These are phyloP conservation scores for Volucella zonaria DNA, from an alignment of 2,888 invertebrate genomes.

Conservation along the genomic window DNA sequence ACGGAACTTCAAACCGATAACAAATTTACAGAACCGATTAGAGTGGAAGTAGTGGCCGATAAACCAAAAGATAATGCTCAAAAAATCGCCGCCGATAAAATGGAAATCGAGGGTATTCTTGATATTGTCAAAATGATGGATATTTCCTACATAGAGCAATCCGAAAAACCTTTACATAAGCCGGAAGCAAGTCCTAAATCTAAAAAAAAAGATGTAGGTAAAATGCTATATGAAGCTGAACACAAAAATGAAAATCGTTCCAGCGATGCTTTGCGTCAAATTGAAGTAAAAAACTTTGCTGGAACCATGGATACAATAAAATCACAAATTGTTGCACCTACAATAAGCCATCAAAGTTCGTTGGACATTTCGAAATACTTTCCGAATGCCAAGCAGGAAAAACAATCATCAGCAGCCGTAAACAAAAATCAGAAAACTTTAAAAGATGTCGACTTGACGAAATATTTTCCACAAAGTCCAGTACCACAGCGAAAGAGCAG, in stretches of 20 bases:
- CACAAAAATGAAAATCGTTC: constrained; percentile 77
- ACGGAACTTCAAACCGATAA: too few relatives aligned
- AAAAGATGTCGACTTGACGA: constrained; percentile 81
- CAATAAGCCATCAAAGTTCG: constrained; percentile 78
- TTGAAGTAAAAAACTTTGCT: constrained; percentile 81
- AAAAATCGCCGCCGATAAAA: constrained; percentile 72
- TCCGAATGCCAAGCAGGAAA: constrained; percentile 80
- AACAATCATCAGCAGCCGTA: constrained; percentile 76
- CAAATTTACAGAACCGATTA: too few relatives aligned
- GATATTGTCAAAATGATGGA: constrained; percentile 78
- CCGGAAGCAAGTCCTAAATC: constrained; percentile 38
- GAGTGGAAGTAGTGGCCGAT: neutral
- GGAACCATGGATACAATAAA: constrained; percentile 82
- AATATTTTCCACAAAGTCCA: constrained; percentile 82
- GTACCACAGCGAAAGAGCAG: constrained; percentile 78
- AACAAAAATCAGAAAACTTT: constrained; percentile 82
- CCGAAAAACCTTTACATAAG: constrained; percentile 44
- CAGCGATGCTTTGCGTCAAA: constrained; percentile 80
- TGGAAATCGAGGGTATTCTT: constrained; percentile 79
- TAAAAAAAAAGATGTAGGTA: constrained; percentile 77
- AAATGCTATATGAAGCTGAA: constrained; percentile 77
- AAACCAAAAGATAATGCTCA: constrained; percentile 20
- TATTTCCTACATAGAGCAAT: constrained; percentile 66
- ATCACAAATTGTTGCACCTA: constrained; percentile 80
- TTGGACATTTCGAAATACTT: constrained; percentile 82